Conservation (phyloP, 2,113 vertebrate species). For the Eolophus roseicapilla region DNA sequence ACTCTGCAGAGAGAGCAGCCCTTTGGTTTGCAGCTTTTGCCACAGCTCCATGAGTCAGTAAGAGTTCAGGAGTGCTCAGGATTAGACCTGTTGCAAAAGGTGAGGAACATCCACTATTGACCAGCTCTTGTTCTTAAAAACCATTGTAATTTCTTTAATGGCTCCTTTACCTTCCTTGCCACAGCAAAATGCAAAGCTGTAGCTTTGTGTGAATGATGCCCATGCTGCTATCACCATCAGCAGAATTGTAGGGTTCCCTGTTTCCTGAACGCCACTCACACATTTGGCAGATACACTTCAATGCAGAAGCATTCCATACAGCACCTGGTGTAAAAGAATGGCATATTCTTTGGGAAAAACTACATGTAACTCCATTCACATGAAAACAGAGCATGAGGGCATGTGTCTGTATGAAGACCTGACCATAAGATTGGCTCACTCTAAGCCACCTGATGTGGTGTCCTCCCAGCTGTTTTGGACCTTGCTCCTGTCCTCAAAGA, state of each 20-base stretch:
- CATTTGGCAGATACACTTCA: background rate
- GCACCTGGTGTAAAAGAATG: background rate
- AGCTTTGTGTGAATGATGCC: background rate
- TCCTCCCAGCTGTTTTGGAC: background rate
- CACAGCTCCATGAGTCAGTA: background rate
- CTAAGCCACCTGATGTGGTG: background rate
- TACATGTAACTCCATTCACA: background rate
- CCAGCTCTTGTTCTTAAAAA: background rate
- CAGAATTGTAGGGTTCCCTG: background rate
- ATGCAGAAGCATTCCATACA: background rate
- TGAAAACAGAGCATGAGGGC: background rate
- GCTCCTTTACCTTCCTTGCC: background rate
- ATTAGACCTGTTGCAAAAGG: background rate
- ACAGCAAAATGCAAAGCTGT: background rate
- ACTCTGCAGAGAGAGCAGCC: background rate
- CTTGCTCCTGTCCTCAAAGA: background rate
- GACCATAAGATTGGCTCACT: background rate
- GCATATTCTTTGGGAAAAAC: background rate
- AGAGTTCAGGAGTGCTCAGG: background rate
- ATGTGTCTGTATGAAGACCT: background rate
- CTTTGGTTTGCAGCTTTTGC: conserved; percentile 17
- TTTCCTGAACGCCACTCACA: background rate
- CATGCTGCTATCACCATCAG: too few species aligned
- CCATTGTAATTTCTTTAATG: background rate
- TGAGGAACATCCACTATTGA: background rate